Percentiles rank a stretch among this genome's conserved stretches.
These are phyloP conservation scores for Ericerus pela DNA, from an alignment of 1,140 invertebrate genomes.

Conservation along the genomic window DNA sequence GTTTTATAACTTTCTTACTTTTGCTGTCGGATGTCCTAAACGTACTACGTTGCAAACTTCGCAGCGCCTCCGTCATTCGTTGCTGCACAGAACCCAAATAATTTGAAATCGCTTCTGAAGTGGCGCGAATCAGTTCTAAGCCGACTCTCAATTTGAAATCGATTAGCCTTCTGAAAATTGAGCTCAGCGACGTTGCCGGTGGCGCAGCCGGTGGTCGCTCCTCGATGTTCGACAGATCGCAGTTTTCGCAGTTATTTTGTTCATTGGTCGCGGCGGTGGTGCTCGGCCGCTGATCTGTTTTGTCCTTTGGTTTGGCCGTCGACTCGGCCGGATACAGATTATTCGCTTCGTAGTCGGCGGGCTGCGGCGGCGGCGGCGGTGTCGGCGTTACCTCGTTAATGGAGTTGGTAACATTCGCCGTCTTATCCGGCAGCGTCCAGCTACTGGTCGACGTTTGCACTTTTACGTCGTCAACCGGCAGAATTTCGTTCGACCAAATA, in stretches of 20 bases:
- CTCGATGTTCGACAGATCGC: neutral
- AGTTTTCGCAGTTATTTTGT: neutral
- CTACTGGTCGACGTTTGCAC: no score
- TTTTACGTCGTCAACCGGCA: no score
- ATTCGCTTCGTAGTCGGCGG: no score
- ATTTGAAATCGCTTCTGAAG: neutral
- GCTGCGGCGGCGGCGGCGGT: no score
- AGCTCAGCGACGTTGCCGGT: neutral
- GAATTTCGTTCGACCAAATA: no score
- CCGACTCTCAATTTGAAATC: slow-evolving; percentile 8
- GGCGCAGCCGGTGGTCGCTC: neutral
- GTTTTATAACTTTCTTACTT: slow-evolving; percentile 1
- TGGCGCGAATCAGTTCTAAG: neutral
- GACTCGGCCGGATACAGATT: no score
- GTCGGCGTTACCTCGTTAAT: no score
- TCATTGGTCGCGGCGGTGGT: no score
- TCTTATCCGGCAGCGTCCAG: no score
- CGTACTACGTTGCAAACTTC: neutral
- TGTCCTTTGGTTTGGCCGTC: no score
- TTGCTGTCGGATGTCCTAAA: neutral
- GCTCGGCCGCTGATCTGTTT: no score
- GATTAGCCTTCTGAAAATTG: neutral
- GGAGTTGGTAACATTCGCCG: no score
- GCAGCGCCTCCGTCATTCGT: slow-evolving; percentile 1
- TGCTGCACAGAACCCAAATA: neutral